phyloP scores from a whole-genome alignment of 2,888 invertebrate species.

The Dendrolimus pini region DNA sequence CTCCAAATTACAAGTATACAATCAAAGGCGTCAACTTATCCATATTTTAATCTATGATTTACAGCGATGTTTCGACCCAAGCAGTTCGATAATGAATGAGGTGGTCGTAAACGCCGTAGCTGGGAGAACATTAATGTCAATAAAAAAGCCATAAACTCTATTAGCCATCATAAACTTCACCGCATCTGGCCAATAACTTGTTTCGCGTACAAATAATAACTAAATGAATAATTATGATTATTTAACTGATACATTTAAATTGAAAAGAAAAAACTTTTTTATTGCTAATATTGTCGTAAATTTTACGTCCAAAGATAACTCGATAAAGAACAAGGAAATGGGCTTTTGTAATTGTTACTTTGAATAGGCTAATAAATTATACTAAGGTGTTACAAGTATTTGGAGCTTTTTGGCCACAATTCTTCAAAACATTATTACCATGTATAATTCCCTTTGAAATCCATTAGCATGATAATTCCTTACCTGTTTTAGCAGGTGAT shows the following conservation, averaged over 20 bases:
- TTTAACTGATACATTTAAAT: constrained; percentile 5
- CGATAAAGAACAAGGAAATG: constrained; percentile 72
- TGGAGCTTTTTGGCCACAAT: constrained; percentile 59
- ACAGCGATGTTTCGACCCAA: constrained; percentile 65
- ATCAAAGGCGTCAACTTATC: constrained; percentile 35
- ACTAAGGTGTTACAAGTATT: constrained; percentile 63
- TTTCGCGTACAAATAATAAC: constrained; percentile 59
- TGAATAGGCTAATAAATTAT: constrained; percentile 67
- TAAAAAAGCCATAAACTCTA: constrained; percentile 75
- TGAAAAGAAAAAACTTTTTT: not conserved
- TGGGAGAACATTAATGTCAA: constrained; percentile 74
- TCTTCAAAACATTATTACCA: constrained; percentile 59
- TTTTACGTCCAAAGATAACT: constrained; percentile 54
- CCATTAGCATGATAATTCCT: constrained; percentile 69
- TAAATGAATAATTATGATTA: constrained; percentile 54
- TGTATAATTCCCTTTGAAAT: constrained; percentile 51
- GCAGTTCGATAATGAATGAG: constrained; percentile 73
- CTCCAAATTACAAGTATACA: constrained; percentile 19
- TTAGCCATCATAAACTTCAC: constrained; percentile 71
- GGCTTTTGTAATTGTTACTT: constrained; percentile 61
- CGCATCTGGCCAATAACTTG: constrained; percentile 69
- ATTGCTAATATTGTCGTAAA: not conserved
- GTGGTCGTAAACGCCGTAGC: constrained; percentile 66
- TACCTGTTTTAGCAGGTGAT: constrained; percentile 70
- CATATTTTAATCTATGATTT: constrained; percentile 63